Evolutionary conservation across 2,888 invertebrate species (phyloP), one percentile per base, ranked within the genome.

Genomic region (Cryptosula pallasiana): DNA sequence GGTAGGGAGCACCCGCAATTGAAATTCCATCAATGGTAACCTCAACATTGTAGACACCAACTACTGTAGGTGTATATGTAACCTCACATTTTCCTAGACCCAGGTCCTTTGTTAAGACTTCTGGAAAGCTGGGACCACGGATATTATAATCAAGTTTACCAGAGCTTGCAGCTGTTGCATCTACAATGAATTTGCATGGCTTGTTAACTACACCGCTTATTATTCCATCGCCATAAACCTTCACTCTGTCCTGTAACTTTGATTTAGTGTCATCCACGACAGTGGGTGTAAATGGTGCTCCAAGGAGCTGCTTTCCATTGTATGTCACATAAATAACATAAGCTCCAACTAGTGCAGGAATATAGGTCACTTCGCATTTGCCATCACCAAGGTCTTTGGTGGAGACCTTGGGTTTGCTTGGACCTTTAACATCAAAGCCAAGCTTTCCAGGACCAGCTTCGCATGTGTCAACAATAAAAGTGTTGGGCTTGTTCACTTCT

Each of bases 401-500:
- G 27, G 84, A 82, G 70, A 85, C 84, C 76, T 80, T 81, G 29
- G 84, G 81, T 75, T 85, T 23, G 78, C 78, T 2, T 84, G 84
- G 23, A 84, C 85, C 75, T 84, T 83, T n/a, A 81, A 57, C 25
- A 23, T 57, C n/a, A 23, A 57, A 57, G 25, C 25, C 23, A 13
- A 57, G 20, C 23, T 57, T 57, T n/a, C 82, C 77, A 77, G 88
- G 91, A 0, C 95, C 98, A 74, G 98, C 97, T 81, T 95, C 94
- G 78, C 92, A 91, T 3, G 98, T 98, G 86, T 98, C 95, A 27
- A 99, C 94, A 3, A 90, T 89, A 86, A 99, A 97, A 1, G 91
- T 90, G 84, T 98, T 98, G 77, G 94, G 92, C 58, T 89, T 87
- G 75, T 97, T 95, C 0, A 96, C 97, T 85, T 92, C 92, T 76